A percentile compares a stretch with the other conserved stretches of the same genome.
Evolutionary conservation across 30 jellyfish, hydroid and myxozoan species (phyloP).

Genomic region (Cassiopea andromeda): DNA sequence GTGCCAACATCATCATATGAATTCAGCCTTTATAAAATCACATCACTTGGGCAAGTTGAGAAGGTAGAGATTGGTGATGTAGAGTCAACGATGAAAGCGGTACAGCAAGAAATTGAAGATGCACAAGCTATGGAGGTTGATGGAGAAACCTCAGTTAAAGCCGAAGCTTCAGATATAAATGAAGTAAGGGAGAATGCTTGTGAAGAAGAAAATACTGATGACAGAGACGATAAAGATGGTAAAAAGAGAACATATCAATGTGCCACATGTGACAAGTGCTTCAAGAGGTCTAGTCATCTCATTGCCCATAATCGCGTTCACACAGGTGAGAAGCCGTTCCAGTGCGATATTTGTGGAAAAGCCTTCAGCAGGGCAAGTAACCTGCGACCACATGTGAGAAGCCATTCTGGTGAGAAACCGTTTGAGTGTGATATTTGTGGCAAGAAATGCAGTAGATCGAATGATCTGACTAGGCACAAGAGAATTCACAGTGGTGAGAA

Average conservation of each 20-base stretch:
- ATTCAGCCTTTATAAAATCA: conserved; percentile 30
- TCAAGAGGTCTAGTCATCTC: conserved; percentile 87
- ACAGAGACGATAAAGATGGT: conserved; percentile 31
- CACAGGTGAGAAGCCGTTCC: conserved; percentile 93
- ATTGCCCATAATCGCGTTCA: conserved; percentile 86
- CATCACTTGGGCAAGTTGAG: conserved; percentile 49
- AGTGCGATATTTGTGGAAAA: conserved; percentile 84
- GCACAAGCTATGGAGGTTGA: conserved; percentile 32
- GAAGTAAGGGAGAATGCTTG: background rate
- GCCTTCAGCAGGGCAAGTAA: conserved; percentile 88
- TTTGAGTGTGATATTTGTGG: conserved; percentile 72
- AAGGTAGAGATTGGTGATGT: conserved; percentile 11
- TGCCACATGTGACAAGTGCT: conserved; percentile 73
- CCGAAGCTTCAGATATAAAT: background rate
- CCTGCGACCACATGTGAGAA: conserved; percentile 81
- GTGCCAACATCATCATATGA: conserved; percentile 14
- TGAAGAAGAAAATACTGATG: conserved; percentile 1
- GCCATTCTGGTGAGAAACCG: conserved; percentile 83
- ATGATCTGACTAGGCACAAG: conserved; percentile 68
- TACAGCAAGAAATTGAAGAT: background rate
- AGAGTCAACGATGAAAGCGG: conserved; percentile 3
- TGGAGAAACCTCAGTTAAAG: background rate
- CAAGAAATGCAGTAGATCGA: conserved; percentile 65
- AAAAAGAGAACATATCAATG: conserved; percentile 77
- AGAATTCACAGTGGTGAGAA: conserved; percentile 77